Evolutionary conservation across 1,140 invertebrate genomes (phyloP), one percentile per base, ranked within the genome.

Genomic region (Ridgeia piscesae): DNA sequence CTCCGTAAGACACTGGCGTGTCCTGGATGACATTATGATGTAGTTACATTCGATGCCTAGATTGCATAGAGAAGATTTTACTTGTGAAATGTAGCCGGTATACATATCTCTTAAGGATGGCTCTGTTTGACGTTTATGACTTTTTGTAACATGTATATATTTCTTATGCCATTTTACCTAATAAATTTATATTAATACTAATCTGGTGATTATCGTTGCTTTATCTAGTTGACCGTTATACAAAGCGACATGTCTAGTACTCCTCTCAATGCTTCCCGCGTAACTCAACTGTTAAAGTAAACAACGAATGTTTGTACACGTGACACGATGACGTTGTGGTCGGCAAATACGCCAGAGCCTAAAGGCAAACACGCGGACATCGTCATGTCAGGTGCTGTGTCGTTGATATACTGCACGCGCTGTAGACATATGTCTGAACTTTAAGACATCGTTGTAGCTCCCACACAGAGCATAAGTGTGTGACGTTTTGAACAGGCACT

Each of bases 71-170:
- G 58, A 77, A 8, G 17, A 77, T 27, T 77, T 77, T 77, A 77
- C 11, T 77, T 77, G 58, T 77, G 27, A 77, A 77, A 77, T 77
- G 4, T 77, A 77, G 58, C 58, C 58, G 58, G 4, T 77, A 77
- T 31, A 77, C 27, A 77, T 77, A 77, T 42, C 11, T 77, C 11
- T 77, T 77, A 77, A 77, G 58, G 58, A 77, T 77, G 58, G 58
- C 58, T 77, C 11, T 77, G 27, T 77, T 77, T 77, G 27, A 42
- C 42, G 42, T 11, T 42, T 4, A 6, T 11, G 58, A 77, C 58
- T 77, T 77, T n/a, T 77, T 77, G 58, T 77, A 77, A 77, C 58
- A 31, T 77, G 58, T 77, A 77, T 77, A 77, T 77, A 77, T 77
- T 42, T 42, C 42, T 42, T n/a, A 11, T 77, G 58, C 27, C 58